A percentile compares a stretch with the other conserved stretches of the same genome.
Evolutionary conservation across 2,113 vertebrate species (phyloP).

Genomic region (Oenanthe oenanthe): DNA sequence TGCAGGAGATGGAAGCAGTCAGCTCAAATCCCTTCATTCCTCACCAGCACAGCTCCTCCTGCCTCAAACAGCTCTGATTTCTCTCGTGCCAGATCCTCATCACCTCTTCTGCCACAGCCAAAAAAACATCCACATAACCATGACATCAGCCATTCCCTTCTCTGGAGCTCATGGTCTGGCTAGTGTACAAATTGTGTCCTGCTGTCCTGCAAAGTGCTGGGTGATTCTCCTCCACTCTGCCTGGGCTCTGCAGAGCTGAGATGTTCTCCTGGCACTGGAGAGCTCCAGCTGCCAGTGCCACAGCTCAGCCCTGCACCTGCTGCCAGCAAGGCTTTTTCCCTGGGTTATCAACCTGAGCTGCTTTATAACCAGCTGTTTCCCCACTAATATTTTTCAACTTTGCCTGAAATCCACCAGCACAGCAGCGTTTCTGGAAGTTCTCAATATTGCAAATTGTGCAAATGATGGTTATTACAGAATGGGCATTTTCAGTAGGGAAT

Average conservation of each 20-base stretch:
- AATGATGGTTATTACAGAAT: not conserved
- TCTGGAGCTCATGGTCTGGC: not conserved
- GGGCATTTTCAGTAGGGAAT: not conserved
- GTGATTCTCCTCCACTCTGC: not conserved
- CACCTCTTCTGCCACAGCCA: not conserved
- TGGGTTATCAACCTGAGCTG: not conserved
- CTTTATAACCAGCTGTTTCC: not conserved
- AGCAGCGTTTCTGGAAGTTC: not conserved
- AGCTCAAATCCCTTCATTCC: fast-evolving
- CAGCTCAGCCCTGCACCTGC: not conserved
- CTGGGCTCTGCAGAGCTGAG: not conserved
- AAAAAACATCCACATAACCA: not conserved
- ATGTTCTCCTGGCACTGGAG: not conserved
- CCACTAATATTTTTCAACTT: not conserved
- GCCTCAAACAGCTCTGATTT: not conserved
- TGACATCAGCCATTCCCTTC: not conserved
- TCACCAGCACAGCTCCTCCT: not conserved
- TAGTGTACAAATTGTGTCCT: not conserved
- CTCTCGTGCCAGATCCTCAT: not conserved
- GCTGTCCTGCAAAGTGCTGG: not conserved
- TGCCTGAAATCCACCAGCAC: not conserved
- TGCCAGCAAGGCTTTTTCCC: constrained; percentile 12
- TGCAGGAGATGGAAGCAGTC: not conserved
- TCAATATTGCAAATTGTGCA: not conserved
- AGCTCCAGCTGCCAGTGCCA: not conserved